Conservation (phyloP, 2,113 vertebrate genomes). For the Nematolebias whitei region DNA sequence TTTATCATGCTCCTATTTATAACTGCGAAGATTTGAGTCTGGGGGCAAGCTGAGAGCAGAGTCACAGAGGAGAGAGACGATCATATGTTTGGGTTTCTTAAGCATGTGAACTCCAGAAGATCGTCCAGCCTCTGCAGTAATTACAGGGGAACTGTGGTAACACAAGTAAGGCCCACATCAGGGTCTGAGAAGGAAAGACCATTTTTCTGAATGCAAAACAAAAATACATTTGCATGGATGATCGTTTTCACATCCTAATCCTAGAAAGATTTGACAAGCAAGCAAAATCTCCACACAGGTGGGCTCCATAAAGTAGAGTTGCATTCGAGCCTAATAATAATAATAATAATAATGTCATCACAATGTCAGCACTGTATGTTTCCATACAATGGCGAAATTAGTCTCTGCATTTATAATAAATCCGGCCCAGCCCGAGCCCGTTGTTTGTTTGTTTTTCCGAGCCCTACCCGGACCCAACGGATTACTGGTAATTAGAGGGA, state of each 20-base stretch:
- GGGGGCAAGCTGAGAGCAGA: constrained; percentile 24
- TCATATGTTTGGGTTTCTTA: constrained; percentile 1
- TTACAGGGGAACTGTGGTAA: constrained; percentile 20
- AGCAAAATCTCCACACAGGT: constrained; percentile 12
- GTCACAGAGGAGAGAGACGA: constrained; percentile 1
- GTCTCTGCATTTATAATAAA: too few relatives aligned
- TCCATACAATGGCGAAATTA: too few relatives aligned
- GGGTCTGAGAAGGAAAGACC: constrained; percentile 15
- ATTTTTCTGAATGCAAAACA: neutral
- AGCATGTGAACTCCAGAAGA: constrained; percentile 18
- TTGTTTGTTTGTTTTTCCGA: too few relatives aligned
- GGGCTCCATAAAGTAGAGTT: too few relatives aligned
- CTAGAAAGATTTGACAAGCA: constrained; percentile 34
- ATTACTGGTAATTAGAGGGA: too few relatives aligned
- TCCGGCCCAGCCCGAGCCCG: too few relatives aligned
- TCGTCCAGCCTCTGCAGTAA: constrained; percentile 16
- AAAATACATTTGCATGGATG: constrained; percentile 3
- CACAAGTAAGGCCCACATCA: constrained; percentile 10
- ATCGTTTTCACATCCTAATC: constrained; percentile 32
- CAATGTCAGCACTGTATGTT: too few relatives aligned
- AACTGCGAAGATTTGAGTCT: constrained; percentile 48
- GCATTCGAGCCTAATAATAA: too few relatives aligned
- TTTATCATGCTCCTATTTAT: constrained; percentile 71
- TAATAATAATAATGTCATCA: too few relatives aligned
- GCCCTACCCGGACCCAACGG: too few relatives aligned